These are phyloP conservation scores for Agrochola litura DNA, from an alignment of 2,888 invertebrate genomes.

Conservation along the genomic window DNA sequence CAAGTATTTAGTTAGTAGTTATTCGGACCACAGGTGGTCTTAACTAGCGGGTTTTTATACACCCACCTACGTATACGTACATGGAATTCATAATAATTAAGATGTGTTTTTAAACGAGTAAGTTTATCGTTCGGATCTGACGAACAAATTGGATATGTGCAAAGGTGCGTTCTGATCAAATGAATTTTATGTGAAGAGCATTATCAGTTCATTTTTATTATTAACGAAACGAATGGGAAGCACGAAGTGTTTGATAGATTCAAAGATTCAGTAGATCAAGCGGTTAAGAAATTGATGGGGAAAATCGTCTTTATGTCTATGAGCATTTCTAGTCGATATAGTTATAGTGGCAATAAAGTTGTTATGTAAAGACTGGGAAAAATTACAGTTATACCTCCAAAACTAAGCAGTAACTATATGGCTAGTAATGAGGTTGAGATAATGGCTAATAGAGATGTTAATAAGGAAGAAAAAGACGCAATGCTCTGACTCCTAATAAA, in stretches of 20 bases:
- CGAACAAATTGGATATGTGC: slow-evolving; percentile 32
- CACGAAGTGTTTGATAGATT: neutral
- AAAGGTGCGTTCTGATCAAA: slow-evolving; percentile 13
- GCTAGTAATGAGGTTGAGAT: neutral
- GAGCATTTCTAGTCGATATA: neutral
- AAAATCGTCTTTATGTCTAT: too few relatives aligned
- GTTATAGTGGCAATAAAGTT: neutral
- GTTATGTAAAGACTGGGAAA: neutral
- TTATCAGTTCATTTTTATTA: neutral
- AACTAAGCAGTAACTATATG: neutral
- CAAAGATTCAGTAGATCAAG: neutral
- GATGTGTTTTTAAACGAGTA: slow-evolving; percentile 28
- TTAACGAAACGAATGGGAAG: neutral
- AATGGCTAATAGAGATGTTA: neutral
- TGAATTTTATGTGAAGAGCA: neutral
- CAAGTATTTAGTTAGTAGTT: slow-evolving; percentile 56
- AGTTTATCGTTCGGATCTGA: slow-evolving; percentile 13
- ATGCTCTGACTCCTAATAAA: neutral
- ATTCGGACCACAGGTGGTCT: slow-evolving; percentile 53
- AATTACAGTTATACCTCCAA: neutral
- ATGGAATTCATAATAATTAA: slow-evolving; percentile 46
- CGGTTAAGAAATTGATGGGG: neutral
- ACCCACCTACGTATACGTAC: slow-evolving; percentile 10
- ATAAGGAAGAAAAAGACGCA: neutral
- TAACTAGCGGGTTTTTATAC: slow-evolving; percentile 49